Base-by-base conservation (phyloP, 1,140 invertebrate genomes). In the Amyelois transitella region DNA sequence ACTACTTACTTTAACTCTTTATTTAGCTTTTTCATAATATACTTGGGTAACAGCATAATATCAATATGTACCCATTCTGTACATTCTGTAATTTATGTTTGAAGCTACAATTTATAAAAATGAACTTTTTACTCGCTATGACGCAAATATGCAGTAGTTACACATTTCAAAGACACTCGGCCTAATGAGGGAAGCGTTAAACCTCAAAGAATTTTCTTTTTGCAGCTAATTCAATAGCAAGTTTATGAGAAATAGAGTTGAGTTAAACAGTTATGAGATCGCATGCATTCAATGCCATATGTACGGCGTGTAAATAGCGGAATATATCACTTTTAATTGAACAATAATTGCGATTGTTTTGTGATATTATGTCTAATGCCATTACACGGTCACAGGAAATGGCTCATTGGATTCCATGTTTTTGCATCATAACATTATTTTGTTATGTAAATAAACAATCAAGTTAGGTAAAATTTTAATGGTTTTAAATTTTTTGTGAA, bases 251-350 rank as follows among this genome's bases (percentile, higher is more conserved):
- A 38, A 38, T 14, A 38, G 32, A 14, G 17, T 38, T 6, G 32
- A 67, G 69, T 62, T 61, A 48, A 55, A 50, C 58, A 65, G 63
- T 60, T 64, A 67, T 56, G 48, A 19, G 18, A 61, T 62, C 20
- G 51, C 59, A 60, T 60, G 25, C 53, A 43, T 56, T 22, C 54
- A 38, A 14, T 38, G 32, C 32, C 8, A 8, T 38, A 14, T 14
- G 32, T 53, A 53, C 52, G 43, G 25, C 48, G 54, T 58, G 57
- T 51, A 55, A 62, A 62, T 51, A 24, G 48, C 43, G 44, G 44
- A 65, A 65, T 61, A 60, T 50, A 66, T 68, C 61, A 58, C 47
- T 60, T 62, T 66, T 67, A 70, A 67, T 73, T 66, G 60, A 62
- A 61, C 12, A 59, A 58, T 62, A 66, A 72, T 63, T 64, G 55